Percentiles rank a stretch among this genome's conserved stretches.
phyloP scores from a whole-genome alignment of 2,113 vertebrate genomes.

The Microcebus tavaratra region DNA sequence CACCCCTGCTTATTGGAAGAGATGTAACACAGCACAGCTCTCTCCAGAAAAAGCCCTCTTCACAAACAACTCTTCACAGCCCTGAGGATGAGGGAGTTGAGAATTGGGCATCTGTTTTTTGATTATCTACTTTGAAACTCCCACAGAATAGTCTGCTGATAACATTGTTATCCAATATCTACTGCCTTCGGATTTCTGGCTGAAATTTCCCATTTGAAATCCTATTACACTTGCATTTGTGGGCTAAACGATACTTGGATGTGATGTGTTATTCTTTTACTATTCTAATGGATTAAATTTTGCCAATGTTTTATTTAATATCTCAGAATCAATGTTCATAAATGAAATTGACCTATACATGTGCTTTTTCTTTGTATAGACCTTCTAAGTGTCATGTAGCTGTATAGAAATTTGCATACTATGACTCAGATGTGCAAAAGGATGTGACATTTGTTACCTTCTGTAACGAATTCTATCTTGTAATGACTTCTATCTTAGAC shows the following conservation, averaged over 20 bases:
- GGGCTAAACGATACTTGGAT: background rate
- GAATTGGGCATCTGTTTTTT: background rate
- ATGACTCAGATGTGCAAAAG: conserved; percentile 35
- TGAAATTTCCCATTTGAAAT: conserved; percentile 12
- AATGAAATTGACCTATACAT: background rate
- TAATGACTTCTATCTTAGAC: background rate
- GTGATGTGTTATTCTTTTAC: background rate
- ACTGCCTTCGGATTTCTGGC: background rate
- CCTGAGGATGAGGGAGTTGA: background rate
- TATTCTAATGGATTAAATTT: conserved; percentile 30
- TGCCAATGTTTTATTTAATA: conserved; percentile 35
- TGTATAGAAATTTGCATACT: background rate
- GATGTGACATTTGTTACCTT: conserved; percentile 19
- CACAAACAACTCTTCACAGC: background rate
- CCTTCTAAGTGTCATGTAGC: background rate
- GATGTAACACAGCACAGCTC: background rate
- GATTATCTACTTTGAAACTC: background rate
- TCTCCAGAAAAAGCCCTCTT: background rate
- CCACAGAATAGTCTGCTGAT: background rate
- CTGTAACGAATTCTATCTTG: background rate
- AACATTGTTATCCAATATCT: background rate
- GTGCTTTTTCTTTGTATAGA: background rate
- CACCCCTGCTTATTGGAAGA: background rate
- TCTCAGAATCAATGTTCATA: conserved; percentile 16
- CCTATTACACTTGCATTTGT: background rate